Base-by-base conservation (phyloP, 2,888 invertebrate genomes). In the Drosophila acutilabella region DNA sequence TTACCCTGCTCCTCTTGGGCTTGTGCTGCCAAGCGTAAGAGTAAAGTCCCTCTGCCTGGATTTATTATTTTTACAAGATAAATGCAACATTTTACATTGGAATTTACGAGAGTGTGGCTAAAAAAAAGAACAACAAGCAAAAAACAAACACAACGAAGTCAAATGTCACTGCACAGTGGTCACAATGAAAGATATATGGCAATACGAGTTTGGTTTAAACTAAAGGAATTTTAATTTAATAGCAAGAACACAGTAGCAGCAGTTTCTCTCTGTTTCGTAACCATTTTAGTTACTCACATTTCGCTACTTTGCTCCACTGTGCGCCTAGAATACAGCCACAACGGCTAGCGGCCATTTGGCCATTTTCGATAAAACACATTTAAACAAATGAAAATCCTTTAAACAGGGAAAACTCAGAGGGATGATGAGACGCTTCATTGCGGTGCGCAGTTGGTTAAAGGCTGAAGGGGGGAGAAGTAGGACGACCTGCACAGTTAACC, bases 51-150 rank as follows among this genome's bases (percentile, higher is more conserved):
- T 77, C 64, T 77, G 73, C 54, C 71, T 53, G 81, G 89, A 86
- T 86, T 86, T 86, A 86, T 86, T 86, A 88, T 86, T 86, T 88
- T 86, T 83, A 88, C 89, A 86, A 86, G 89, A 88, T 86, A 88
- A 86, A 86, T 86, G 85, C 87, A 88, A 83, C 84, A 88, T 88
- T 86, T 88, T 87, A 86, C 89, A 86, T 83, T 78, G 86, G 73
- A 82, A 85, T 85, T 85, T 85, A 85, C 88, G 83, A 78, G 74
- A 69, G 74, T 75, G 82, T 70, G 80, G 88, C 77, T 41, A 59
- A 68, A 73, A 83, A 83, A 78, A 36, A 30, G 8, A 45, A 48
- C 64, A 71, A 51, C 56, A 67, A 30, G 8, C 30, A 30, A 30
- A 20, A 38, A 67, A 44, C 57, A 57, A 77, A 69, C 71, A 64